Evolutionary conservation across 2,113 vertebrate species (phyloP).

Genomic region (Heterotis niloticus): DNA sequence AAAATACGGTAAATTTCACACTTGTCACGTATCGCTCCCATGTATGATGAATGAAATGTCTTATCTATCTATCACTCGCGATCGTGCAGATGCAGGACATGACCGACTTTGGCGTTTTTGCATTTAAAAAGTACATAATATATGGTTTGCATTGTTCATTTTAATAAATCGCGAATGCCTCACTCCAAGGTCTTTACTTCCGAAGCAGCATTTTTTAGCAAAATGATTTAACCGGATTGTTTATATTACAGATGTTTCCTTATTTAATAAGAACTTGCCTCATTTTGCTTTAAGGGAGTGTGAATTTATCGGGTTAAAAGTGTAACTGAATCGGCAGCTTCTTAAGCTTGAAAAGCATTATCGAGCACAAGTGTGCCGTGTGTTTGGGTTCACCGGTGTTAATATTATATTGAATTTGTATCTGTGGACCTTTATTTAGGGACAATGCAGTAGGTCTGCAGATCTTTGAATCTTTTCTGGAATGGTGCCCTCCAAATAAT

Average conservation of each 20-base stretch:
- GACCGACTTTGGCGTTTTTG: background rate
- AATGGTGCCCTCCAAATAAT: slow-evolving; percentile 95
- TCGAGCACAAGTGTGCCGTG: slow-evolving; percentile 48
- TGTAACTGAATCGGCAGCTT: slow-evolving; percentile 70
- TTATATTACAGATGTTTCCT: slow-evolving; percentile 75
- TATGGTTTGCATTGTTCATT: slow-evolving; percentile 8
- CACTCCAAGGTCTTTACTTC: slow-evolving; percentile 73
- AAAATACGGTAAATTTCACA: slow-evolving; percentile 78
- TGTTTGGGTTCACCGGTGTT: slow-evolving; percentile 63
- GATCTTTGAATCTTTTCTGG: slow-evolving; percentile 93
- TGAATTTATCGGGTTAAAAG: slow-evolving; percentile 77
- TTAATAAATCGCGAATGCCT: slow-evolving; percentile 53
- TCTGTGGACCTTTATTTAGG: slow-evolving; percentile 95
- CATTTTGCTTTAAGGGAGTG: slow-evolving; percentile 69
- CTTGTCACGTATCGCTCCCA: slow-evolving; percentile 59
- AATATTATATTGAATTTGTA: slow-evolving; percentile 93
- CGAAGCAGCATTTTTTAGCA: too few species aligned
- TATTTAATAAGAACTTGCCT: slow-evolving; percentile 74
- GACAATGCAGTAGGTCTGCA: slow-evolving; percentile 89
- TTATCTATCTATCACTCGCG: slow-evolving; percentile 37
- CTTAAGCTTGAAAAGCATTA: slow-evolving; percentile 65
- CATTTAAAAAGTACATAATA: too few species aligned
- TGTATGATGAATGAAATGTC: slow-evolving; percentile 78
- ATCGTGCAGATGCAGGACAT: background rate
- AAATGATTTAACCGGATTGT: slow-evolving; percentile 74